Percentiles rank a stretch among this genome's conserved stretches.
Conservation (phyloP, 1,140 invertebrate species). For the Mylabris phalerata region DNA sequence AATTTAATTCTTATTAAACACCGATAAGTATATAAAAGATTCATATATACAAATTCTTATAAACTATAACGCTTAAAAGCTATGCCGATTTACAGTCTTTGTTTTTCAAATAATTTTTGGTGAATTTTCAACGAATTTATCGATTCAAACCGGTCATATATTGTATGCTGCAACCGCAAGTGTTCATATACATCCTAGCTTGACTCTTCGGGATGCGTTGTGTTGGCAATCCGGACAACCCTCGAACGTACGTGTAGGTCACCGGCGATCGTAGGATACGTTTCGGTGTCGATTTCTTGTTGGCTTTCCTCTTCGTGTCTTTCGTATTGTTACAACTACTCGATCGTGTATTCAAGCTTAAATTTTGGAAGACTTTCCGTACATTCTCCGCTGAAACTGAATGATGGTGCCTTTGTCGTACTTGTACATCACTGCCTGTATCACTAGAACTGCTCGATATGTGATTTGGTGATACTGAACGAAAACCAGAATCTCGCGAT, state of each 20-base stretch:
- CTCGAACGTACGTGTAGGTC: conserved; percentile 69
- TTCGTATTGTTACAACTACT: conserved; percentile 52
- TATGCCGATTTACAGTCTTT: conserved; percentile 2
- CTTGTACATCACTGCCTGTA: conserved; percentile 48
- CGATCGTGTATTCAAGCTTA: conserved; percentile 55
- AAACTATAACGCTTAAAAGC: conserved; percentile 10
- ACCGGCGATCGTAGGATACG: conserved; percentile 65
- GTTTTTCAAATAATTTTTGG: neutral
- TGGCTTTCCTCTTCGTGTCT: conserved; percentile 36
- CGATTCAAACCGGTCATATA: conserved; percentile 39
- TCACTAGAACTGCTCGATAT: conserved; percentile 54
- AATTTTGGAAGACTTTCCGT: conserved; percentile 61
- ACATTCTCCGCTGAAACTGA: conserved; percentile 54
- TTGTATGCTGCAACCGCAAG: conserved; percentile 37
- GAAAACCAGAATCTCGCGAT: conserved; percentile 27
- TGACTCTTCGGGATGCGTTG: conserved; percentile 60
- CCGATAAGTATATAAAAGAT: conserved; percentile 5
- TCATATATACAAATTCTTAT: conserved; percentile 10
- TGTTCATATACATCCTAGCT: conserved; percentile 37
- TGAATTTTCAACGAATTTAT: conserved; percentile 23
- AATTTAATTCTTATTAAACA: neutral
- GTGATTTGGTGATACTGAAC: conserved; percentile 39
- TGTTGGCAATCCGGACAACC: conserved; percentile 69
- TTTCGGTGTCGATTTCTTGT: conserved; percentile 55
- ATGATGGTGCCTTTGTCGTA: conserved; percentile 50